phyloP scores from a whole-genome alignment of 2,888 invertebrate genomes.

The Protodeltote pygarga region DNA sequence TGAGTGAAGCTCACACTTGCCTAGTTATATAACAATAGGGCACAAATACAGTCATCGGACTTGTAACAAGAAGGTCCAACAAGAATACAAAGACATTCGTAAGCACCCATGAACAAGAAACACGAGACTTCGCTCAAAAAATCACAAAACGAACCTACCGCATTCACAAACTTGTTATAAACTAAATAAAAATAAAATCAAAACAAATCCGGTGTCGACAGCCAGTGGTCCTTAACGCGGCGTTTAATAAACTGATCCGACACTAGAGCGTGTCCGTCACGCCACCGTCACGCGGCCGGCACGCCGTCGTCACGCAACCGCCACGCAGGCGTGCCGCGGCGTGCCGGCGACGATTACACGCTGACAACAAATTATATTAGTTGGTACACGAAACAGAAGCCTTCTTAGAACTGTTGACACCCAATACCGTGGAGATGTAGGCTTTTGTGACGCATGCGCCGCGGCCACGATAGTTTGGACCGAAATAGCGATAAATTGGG shows the following conservation, averaged over 20 bases:
- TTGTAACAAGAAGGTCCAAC: too few relatives aligned
- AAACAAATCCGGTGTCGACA: conserved; percentile 17
- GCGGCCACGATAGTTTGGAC: too few relatives aligned
- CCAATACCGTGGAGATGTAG: conserved; percentile 22
- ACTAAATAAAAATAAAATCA: conserved; percentile 9
- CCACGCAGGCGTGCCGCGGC: conserved; percentile 15
- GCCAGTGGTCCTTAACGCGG: conserved; percentile 43
- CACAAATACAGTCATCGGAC: too few relatives aligned
- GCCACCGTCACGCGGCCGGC: neutral
- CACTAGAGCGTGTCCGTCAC: conserved; percentile 26
- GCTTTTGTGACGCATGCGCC: too few relatives aligned
- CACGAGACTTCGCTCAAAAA: too few relatives aligned
- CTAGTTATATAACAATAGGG: too few relatives aligned
- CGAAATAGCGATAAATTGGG: conserved; percentile 26
- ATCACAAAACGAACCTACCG: neutral
- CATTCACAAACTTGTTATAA: neutral
- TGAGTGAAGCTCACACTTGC: too few relatives aligned
- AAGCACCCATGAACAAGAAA: too few relatives aligned
- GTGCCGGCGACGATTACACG: conserved; percentile 24
- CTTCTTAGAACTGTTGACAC: conserved; percentile 26
- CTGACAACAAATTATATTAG: conserved; percentile 6
- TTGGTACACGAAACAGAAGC: conserved; percentile 28
- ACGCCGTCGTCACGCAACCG: conserved; percentile 13
- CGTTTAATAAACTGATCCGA: conserved; percentile 31
- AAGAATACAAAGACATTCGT: too few relatives aligned